These are phyloP conservation scores for Chaenodraco wilsoni DNA, from an alignment of 2,797 vertebrate species.

Conservation along the genomic window DNA sequence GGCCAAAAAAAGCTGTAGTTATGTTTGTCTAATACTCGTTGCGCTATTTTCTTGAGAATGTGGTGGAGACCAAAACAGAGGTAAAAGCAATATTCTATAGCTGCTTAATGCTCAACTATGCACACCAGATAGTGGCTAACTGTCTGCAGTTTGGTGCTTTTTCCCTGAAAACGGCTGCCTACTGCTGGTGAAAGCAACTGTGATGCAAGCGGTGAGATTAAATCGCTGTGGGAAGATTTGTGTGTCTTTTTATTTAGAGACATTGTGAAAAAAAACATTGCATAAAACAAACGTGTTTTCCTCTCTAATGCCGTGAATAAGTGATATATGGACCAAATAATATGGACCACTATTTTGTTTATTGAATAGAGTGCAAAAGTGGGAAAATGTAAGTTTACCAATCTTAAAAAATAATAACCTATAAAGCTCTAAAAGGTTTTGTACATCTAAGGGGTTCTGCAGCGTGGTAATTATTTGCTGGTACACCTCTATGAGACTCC, in stretches of 20 bases:
- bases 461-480: not conserved
- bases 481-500: not conserved
- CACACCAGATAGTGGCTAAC: not conserved
- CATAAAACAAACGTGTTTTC: too few relatives aligned
- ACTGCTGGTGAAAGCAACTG: not conserved
- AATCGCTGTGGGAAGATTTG: too few relatives aligned
- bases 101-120: not conserved
- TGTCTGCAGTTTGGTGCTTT: not conserved
- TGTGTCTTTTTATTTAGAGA: too few relatives aligned
- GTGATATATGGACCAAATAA: too few relatives aligned
- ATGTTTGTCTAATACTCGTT: not conserved
- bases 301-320: too few relatives aligned
- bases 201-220: not conserved
- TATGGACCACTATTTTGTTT: too few relatives aligned
- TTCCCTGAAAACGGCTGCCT: not conserved
- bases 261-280: too few relatives aligned
- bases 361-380: too few relatives aligned
- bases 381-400: too few relatives aligned
- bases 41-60: too few relatives aligned
- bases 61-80: too few relatives aligned
- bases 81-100: not conserved
- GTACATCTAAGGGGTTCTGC: not conserved
- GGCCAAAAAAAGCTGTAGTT: not conserved
- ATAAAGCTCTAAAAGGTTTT: not conserved
- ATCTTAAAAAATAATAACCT: not conserved